A percentile compares a stretch with the other conserved stretches of the same genome.
Evolutionary conservation across 2,888 invertebrate genomes (phyloP).

Genomic region (Philaethria dido): DNA sequence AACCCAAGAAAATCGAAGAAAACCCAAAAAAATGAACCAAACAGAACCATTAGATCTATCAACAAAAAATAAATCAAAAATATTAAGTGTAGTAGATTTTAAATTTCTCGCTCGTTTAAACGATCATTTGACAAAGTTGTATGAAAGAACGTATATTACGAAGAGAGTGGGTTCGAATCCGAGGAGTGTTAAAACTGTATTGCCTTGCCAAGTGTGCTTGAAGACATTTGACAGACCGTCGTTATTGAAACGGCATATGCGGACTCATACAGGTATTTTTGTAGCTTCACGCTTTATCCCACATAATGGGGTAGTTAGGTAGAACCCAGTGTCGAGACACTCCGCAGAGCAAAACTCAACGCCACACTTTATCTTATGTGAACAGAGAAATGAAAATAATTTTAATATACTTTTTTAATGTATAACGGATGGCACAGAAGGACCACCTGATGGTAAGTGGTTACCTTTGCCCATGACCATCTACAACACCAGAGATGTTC

Average conservation of each 20-base stretch:
- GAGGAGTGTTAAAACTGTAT: constrained; percentile 61
- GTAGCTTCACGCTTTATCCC: too few relatives aligned
- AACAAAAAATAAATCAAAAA: constrained; percentile 56
- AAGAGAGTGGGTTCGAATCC: constrained; percentile 52
- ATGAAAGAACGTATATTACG: constrained; percentile 63
- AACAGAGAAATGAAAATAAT: too few relatives aligned
- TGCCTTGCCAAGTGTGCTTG: constrained; percentile 85
- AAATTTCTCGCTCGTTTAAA: constrained; percentile 73
- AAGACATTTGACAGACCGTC: constrained; percentile 89
- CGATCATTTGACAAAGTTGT: constrained; percentile 69
- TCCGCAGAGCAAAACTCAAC: too few relatives aligned
- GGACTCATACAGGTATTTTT: constrained; percentile 86
- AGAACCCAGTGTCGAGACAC: not conserved
- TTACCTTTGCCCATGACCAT: too few relatives aligned
- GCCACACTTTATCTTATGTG: too few relatives aligned
- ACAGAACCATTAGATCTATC: constrained; percentile 75
- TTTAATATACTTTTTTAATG: too few relatives aligned
- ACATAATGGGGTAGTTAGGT: too few relatives aligned
- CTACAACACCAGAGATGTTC: too few relatives aligned
- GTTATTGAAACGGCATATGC: constrained; percentile 86
- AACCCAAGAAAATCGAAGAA: too few relatives aligned
- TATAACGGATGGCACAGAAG: too few relatives aligned
- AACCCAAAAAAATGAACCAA: constrained; percentile 67
- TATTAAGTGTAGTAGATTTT: constrained; percentile 66
- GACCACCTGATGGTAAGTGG: too few relatives aligned